Percentiles rank a stretch among this genome's conserved stretches.
Conservation (phyloP, 2,888 invertebrate species). For the Cremastobaeus sp. region DNA sequence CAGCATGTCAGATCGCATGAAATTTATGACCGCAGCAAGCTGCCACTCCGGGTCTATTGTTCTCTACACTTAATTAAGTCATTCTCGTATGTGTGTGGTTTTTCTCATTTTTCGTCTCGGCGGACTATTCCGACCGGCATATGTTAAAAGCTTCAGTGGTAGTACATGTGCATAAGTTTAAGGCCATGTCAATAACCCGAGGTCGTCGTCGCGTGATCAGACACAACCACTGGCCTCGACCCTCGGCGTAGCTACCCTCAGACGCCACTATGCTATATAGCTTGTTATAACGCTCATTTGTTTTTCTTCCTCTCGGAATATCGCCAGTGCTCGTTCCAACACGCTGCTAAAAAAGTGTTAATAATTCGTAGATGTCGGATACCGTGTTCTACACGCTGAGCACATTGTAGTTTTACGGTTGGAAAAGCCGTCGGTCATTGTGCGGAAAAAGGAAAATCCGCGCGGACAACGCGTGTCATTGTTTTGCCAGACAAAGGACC, state of each 20-base stretch:
- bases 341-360: conserved; percentile 8
- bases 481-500: too few species aligned
- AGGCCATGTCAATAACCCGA: conserved; percentile 72
- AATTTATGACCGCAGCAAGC: conserved; percentile 37
- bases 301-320: conserved; percentile 40
- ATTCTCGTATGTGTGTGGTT: conserved; percentile 41
- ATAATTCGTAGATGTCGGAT: conserved; percentile 23
- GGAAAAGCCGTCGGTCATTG: too few species aligned
- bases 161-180: conserved; percentile 47
- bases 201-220: conserved; percentile 72
- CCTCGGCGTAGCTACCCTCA: conserved; percentile 61
- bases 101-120: conserved; percentile 52
- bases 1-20: conserved; percentile 27
- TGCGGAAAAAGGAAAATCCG: too few species aligned
- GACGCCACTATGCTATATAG: conserved; percentile 24
- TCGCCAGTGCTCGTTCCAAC: conserved; percentile 19
- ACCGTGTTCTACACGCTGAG: too few species aligned
- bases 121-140: conserved; percentile 52
- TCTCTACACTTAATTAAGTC: conserved; percentile 43
- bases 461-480: too few species aligned
- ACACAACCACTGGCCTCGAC: conserved; percentile 65
- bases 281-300: conserved; percentile 43
- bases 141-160: conserved; percentile 22
- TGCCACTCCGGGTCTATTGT: conserved; percentile 34
- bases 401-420: too few species aligned